These are phyloP conservation scores for Prionailurus bengalensis DNA, from an alignment of 2,113 vertebrate species.

Conservation along the genomic window DNA sequence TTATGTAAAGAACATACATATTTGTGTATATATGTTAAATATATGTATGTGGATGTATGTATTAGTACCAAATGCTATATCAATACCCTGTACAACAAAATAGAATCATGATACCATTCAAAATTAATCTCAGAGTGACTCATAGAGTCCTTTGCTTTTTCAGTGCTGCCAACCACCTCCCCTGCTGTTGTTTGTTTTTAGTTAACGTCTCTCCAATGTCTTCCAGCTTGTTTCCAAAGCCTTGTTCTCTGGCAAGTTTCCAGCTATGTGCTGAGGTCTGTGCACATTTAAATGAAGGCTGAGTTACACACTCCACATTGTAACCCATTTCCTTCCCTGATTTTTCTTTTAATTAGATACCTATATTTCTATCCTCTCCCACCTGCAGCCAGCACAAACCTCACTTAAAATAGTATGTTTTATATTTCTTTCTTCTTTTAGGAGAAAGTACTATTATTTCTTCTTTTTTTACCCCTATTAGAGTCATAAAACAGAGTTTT, in stretches of 20 bases:
- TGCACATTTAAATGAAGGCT: slow-evolving; percentile 56
- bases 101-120: slow-evolving; percentile 70
- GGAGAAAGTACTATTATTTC: background rate
- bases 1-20: background rate
- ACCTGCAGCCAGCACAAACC: slow-evolving; percentile 28
- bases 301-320: background rate
- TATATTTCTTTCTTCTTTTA: slow-evolving; percentile 40
- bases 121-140: slow-evolving; percentile 66
- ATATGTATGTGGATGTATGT: background rate
- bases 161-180: slow-evolving; percentile 66
- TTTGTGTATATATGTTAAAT: background rate
- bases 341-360: slow-evolving; percentile 61
- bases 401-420: slow-evolving; percentile 52
- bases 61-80: background rate
- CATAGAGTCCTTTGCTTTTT: slow-evolving; percentile 71
- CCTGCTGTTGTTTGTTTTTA: slow-evolving; percentile 73
- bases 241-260: slow-evolving; percentile 64
- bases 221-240: slow-evolving; percentile 74
- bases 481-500: background rate
- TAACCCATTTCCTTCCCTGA: slow-evolving; percentile 38
- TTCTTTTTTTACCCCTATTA: background rate
- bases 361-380: background rate
- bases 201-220: slow-evolving; percentile 71
- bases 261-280: slow-evolving; percentile 69
- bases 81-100: slow-evolving; percentile 61